Base-by-base conservation (phyloP, 2,888 invertebrate genomes). In the Drosophila barbarae region DNA sequence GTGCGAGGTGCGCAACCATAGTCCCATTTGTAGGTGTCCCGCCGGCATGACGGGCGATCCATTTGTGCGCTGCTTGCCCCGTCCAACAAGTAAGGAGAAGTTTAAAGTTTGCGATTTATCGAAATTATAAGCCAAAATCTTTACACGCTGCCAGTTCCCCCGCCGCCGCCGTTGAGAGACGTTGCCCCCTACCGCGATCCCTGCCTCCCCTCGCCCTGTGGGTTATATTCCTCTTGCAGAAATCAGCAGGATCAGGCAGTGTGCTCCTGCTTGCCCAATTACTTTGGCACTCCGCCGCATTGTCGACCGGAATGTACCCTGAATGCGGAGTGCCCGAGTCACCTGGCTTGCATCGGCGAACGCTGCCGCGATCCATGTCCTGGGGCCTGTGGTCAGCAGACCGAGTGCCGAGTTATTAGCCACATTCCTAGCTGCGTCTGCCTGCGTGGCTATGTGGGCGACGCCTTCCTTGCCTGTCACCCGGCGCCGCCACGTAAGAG, bases 331-430 rank as follows among this genome's bases (percentile, higher is more conserved):
- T 96, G 96, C 87, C 89, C 93, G 8, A 93, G 93, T 80, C 93
- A 93, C 84, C 90, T 92, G 76, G 95, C 95, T 39, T 96, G 96
- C 83, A 93, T 95, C 46, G 92, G 93, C 74, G 93, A 94, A 83
- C 94, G 92, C 87, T 95, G 95, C 87, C 90, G 89, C 72, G 95
- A 95, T 88, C 95, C 95, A n/a, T 96, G 95, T 78, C 94, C 94
- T 9, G 95, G 95, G 12, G 94, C 94, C 7, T 96, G 94, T 81
- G 94, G 94, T 46, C 81, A 92, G 63, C 91, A 92, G 77, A 91
- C 94, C 58, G 90, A 91, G 73, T 93, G 94, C 82, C 87, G 87
- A 39, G 93, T 95, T 7, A 91, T 93, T 69, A 94, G 93, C 85
- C 95, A 95, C 80, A 93, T 91, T 61, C 95, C 95, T 2, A 92